A percentile compares a stretch with the other conserved stretches of the same genome.
Evolutionary conservation across 2,113 vertebrate species (phyloP).

Genomic region (Syngnathoides biaculeatus): DNA sequence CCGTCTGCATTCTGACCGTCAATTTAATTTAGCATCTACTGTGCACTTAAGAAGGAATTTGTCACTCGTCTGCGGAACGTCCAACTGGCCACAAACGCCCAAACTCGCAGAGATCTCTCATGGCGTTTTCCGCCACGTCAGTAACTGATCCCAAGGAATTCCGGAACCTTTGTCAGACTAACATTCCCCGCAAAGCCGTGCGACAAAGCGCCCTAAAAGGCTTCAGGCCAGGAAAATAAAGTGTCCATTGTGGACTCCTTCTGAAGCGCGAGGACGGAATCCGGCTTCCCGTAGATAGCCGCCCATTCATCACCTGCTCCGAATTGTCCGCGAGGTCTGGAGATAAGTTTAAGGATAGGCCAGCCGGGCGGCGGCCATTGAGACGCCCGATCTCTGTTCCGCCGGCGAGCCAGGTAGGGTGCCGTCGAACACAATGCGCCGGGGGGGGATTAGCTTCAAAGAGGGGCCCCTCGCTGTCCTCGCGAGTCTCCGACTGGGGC

Average conservation of each 20-base stretch:
- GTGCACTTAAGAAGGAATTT: constrained; percentile 13
- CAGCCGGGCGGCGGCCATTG: constrained; percentile 34
- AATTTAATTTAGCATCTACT: constrained; percentile 29
- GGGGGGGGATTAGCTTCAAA: constrained; percentile 93
- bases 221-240: constrained; percentile 67
- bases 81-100: constrained; percentile 8
- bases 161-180: constrained; percentile 32
- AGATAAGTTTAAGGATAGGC: constrained; percentile 33
- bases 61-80: constrained; percentile 22
- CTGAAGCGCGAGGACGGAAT: constrained; percentile 70
- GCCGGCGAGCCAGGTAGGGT: constrained; percentile 95
- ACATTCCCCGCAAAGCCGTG: constrained; percentile 18
- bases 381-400: constrained; percentile 42
- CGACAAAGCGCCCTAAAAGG: constrained; percentile 68
- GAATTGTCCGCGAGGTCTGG: constrained; percentile 74
- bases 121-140: not conserved
- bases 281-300: constrained; percentile 84
- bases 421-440: constrained; percentile 90
- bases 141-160: constrained; percentile 8
- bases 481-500: constrained; percentile 80
- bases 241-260: constrained; percentile 84
- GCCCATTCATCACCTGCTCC: constrained; percentile 93
- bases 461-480: constrained; percentile 81
- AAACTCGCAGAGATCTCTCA: not conserved
- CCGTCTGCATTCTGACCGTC: constrained; percentile 25